A percentile compares a stretch with the other conserved stretches of the same genome.
Evolutionary conservation across 1,140 invertebrate species (phyloP).

Genomic region (Calosoma granatense): DNA sequence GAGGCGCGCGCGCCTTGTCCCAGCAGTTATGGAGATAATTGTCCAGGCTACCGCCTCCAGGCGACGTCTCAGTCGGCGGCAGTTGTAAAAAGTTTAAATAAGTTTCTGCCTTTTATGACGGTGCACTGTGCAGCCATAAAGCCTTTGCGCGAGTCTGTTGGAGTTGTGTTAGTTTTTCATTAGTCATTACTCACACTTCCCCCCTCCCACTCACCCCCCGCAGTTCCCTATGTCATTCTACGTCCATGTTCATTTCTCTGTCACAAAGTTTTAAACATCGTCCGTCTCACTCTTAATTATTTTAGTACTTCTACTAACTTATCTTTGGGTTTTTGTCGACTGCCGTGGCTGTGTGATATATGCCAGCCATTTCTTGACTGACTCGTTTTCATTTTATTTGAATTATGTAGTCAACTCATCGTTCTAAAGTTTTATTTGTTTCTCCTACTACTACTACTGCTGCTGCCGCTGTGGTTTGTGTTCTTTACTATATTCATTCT

Average conservation of each 20-base stretch:
- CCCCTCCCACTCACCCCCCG: not conserved
- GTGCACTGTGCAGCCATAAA: not conserved
- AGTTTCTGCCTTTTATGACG: conserved; percentile 1
- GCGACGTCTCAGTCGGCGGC: too few species aligned
- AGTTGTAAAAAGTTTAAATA: conserved; percentile 9
- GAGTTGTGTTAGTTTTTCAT: conserved; percentile 3
- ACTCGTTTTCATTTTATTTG: not conserved
- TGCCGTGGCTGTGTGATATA: not conserved
- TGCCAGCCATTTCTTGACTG: not conserved
- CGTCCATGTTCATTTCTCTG: too few species aligned
- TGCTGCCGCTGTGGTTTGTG: not conserved
- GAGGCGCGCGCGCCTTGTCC: too few species aligned
- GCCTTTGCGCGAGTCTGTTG: not conserved
- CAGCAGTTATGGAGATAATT: too few species aligned
- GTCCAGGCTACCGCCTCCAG: too few species aligned
- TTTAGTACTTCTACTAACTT: not conserved
- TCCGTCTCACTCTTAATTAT: conserved; percentile 2
- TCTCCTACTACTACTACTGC: not conserved
- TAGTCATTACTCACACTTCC: not conserved
- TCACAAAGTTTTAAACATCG: conserved; percentile 2
- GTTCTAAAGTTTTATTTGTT: conserved; percentile 2
- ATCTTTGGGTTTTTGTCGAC: not conserved
- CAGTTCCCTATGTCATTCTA: too few species aligned
- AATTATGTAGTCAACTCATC: conserved; percentile 5
- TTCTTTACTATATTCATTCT: not conserved